A percentile compares a stretch with the other conserved stretches of the same genome.
phyloP scores from a whole-genome alignment of 2,888 invertebrate genomes.

The Tetrapedia diversipes region DNA sequence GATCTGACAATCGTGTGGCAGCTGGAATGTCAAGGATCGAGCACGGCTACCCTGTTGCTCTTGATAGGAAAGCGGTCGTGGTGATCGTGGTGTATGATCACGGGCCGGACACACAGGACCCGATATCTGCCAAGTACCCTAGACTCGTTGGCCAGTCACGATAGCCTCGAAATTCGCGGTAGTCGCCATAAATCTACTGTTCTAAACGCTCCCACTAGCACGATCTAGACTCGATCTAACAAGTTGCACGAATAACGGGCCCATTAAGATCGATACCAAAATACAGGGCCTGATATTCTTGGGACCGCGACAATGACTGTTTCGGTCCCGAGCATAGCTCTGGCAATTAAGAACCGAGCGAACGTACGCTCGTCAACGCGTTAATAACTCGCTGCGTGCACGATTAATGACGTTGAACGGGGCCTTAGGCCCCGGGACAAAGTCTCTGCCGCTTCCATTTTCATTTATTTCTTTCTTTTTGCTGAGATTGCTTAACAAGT shows the following conservation, averaged over 20 bases:
- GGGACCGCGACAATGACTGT: conserved; percentile 47
- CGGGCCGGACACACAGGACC: conserved; percentile 36
- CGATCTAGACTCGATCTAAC: conserved; percentile 70
- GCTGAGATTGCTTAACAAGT: not conserved
- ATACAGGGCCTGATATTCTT: conserved; percentile 41
- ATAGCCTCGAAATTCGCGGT: conserved; percentile 77
- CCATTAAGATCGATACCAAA: conserved; percentile 61
- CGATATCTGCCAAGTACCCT: conserved; percentile 59
- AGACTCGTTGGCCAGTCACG: conserved; percentile 73
- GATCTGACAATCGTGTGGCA: conserved; percentile 8
- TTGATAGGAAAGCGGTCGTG: conserved; percentile 66
- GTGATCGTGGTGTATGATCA: conserved; percentile 68
- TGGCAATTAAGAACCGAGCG: conserved; percentile 44
- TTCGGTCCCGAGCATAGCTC: not conserved
- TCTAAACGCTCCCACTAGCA: conserved; percentile 62
- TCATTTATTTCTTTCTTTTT: not conserved
- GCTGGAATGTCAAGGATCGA: conserved; percentile 59
- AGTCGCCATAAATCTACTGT: conserved; percentile 74
- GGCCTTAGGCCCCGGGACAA: conserved; percentile 12
- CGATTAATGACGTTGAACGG: conserved; percentile 47
- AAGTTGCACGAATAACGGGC: conserved; percentile 68
- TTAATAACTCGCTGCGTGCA: conserved; percentile 44
- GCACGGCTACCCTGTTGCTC: conserved; percentile 70
- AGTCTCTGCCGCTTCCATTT: not conserved
- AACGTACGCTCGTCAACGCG: conserved; percentile 53